A percentile compares a stretch with the other conserved stretches of the same genome.
Evolutionary conservation across 2,113 vertebrate genomes (phyloP).

Genomic region (Mus pahari): DNA sequence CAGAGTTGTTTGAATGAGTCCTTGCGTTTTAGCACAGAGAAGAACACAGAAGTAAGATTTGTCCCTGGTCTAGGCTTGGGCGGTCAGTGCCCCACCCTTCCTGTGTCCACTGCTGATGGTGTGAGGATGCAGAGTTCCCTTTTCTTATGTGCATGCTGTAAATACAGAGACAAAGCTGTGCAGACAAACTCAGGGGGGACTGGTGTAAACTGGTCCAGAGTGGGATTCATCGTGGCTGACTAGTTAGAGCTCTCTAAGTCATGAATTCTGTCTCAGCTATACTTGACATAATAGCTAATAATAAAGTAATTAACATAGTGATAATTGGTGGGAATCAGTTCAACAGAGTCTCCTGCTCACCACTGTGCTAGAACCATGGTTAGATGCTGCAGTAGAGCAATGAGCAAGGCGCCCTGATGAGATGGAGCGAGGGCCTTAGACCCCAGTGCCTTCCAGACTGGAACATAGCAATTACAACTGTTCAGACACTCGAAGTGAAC

Average conservation of each 20-base stretch:
- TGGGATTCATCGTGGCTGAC: conserved; percentile 19
- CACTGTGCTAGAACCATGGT: neutral
- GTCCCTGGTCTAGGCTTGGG: neutral
- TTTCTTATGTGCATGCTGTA: neutral
- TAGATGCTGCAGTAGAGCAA: neutral
- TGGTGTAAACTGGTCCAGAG: neutral
- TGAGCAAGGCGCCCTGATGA: neutral
- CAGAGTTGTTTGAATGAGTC: neutral
- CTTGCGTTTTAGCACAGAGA: neutral
- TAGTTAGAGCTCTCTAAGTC: neutral
- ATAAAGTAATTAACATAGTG: conserved; percentile 40
- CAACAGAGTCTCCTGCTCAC: neutral
- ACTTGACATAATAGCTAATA: neutral
- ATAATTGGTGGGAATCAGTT: neutral
- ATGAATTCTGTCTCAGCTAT: conserved; percentile 4
- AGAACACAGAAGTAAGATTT: conserved; percentile 10
- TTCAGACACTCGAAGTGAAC: neutral
- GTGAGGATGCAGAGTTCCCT: neutral
- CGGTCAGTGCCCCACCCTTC: neutral
- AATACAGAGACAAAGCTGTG: conserved; percentile 5
- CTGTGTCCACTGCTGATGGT: neutral
- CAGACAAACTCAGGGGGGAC: neutral
- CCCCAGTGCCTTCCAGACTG: neutral
- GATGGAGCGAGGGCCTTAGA: conserved; percentile 9
- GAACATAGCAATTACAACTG: neutral